These are phyloP conservation scores for Rhizomys pruinosus DNA, from an alignment of 2,113 vertebrate genomes.

Conservation along the genomic window DNA sequence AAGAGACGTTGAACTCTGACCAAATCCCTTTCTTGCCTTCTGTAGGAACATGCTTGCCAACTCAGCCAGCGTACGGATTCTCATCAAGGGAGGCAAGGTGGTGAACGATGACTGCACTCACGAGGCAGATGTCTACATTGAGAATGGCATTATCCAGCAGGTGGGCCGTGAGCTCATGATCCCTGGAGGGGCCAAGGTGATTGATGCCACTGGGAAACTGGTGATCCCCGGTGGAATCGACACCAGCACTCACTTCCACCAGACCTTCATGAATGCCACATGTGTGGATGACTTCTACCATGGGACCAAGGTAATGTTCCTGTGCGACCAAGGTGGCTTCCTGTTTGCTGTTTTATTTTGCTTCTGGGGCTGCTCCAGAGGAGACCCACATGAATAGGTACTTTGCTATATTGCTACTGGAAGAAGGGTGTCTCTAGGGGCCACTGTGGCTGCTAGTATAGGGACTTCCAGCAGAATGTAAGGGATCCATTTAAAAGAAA, in stretches of 20 bases:
- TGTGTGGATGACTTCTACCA: conserved; percentile 97
- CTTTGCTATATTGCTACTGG: not conserved
- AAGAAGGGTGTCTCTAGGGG: not conserved
- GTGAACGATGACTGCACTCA: conserved; percentile 98
- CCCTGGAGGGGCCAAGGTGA: conserved; percentile 97
- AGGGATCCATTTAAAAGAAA: not conserved
- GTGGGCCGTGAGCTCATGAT: conserved; percentile 99
- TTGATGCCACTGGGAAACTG: conserved; percentile 96
- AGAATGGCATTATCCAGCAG: conserved; percentile 97
- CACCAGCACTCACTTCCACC: conserved; percentile 97
- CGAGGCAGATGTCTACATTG: conserved; percentile 98
- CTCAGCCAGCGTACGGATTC: conserved; percentile 92
- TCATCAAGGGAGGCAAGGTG: conserved; percentile 98
- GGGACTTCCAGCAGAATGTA: not conserved
- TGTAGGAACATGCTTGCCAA: conserved; percentile 94
- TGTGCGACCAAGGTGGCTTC: not conserved
- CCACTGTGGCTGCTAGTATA: not conserved
- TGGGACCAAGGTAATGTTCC: conserved; percentile 94
- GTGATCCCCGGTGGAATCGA: conserved; percentile 97
- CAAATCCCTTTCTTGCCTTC: not conserved
- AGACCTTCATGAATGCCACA: conserved; percentile 98
- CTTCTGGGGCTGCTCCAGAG: not conserved
- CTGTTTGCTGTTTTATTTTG: not conserved
- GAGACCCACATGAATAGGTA: rapidly evolving
- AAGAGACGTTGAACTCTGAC: not conserved